Base-by-base conservation (phyloP, 2,113 vertebrate genomes). In the Oryzias curvinotus region DNA sequence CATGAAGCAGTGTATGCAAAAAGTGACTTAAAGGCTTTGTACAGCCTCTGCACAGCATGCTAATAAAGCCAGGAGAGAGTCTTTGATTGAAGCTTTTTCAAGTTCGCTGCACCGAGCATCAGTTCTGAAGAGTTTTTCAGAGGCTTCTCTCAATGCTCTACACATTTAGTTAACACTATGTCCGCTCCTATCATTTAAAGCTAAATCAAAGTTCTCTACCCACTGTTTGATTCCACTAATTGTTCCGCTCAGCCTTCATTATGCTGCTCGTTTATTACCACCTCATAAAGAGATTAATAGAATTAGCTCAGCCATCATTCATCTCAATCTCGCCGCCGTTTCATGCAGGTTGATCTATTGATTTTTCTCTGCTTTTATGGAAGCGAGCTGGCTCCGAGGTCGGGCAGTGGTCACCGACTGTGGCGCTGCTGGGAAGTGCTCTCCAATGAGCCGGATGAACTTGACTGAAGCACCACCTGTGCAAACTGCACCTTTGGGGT, bases 331-430 rank as follows among this genome's bases (percentile, higher is more conserved):
- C 64, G 52, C 66, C 77, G 66, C 73, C 68, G 44, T 82, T 85
- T 86, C 80, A 77, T 71, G 80, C 81, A 53, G 17, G 68, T 72
- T 87, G 81, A 87, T 85, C 71, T 77, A 91, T 87, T 62, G 85
- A 87, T 86, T 88, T 72, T 49, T 57, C 68, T 47, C 43, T 0
- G 43, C 71, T 14, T 53, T 36, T 62, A 79, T 78, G 76, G 73
- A 81, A 84, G 57, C 42, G 67, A 69, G 53, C 74, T 47, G 52
- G 62, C 52, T 72, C 21, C 72, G 84, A 85, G 88, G 88, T 89
- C 83, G 85, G 72, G 68, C 80, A 74, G 68, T 77, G 81, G 84
- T 86, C 81, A 85, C 60, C 65, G 73, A 69, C 74, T 50, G 48
- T 44, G 65, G 50, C 43, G 75, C 65, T 80, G 77, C 70, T 67